Base-by-base conservation (phyloP, 2,797 vertebrate species). In the Gambusia yucatana region DNA sequence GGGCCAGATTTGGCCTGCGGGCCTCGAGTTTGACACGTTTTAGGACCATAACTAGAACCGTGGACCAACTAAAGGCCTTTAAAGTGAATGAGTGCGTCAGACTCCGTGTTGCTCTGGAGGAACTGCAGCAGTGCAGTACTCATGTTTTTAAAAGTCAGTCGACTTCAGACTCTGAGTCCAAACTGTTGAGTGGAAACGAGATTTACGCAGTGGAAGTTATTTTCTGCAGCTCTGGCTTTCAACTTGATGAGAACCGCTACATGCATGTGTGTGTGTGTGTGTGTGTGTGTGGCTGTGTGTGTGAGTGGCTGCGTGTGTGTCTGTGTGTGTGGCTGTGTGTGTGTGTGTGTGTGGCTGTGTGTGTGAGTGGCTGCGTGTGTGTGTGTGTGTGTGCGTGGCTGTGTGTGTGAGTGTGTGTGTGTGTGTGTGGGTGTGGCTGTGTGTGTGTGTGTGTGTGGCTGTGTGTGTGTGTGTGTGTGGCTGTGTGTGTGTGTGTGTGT, bases 171-270 rank as follows among this genome's bases (percentile, higher is more conserved):
- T 59, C 13, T 36, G 30, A 63, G 16, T 63, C 28, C 0, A 6
- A 33, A 61, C 59, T 61, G 28, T 33, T 6, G 28, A 17, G 1
- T 61, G 28, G 28, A 33, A 63, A 36, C 33, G 1, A 11, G 63
- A 20, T 22, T 20, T 65, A 2, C 2, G 36, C 36, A 10, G 63
- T 65, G 6, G 20, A 41, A 84, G 57, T n/a, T 52, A 22, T 88
- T 82, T 80, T 55, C 75, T 63, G 20, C 78, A 82, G 65, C 77
- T 43, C 48, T 84, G 75, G 84, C 87, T 91, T 83, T 89, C 84
- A 89, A 57, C 43, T 57, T 84, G 73, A 85, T 88, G 75, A 82
- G 81, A 77, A 44, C 41, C 25, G 6, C 20, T 22, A 28, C 69
- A 36, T 75, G 43, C 33, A 14, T 46, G 36, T n/a, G 36, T 30